phyloP scores from a whole-genome alignment of 2,113 vertebrate genomes.

The Nothocercus nigrocapillus region DNA sequence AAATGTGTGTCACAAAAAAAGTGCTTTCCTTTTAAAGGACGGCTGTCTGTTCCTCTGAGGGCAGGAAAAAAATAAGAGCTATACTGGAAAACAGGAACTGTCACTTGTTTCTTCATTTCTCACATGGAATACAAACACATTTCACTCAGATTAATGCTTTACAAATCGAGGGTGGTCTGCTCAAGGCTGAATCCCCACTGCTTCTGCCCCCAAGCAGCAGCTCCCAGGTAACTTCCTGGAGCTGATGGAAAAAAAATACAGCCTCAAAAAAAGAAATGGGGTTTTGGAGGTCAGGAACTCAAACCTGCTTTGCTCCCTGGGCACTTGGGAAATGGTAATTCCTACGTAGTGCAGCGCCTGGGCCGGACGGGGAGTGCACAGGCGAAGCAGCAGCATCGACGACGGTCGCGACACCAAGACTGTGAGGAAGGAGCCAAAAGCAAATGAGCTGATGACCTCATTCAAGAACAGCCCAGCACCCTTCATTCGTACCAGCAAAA shows the following conservation, averaged over 20 bases:
- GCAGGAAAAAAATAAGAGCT: background rate
- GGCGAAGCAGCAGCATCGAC: background rate
- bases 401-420: background rate
- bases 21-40: constrained; percentile 55
- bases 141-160: constrained; percentile 4
- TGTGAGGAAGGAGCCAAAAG: background rate
- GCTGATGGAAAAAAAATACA: background rate
- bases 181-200: background rate
- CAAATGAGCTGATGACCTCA: background rate
- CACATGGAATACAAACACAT: constrained; percentile 5
- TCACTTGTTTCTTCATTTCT: constrained; percentile 40
- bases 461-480: background rate
- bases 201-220: background rate
- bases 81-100: background rate
- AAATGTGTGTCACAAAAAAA: constrained; percentile 17
- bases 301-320: background rate
- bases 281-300: background rate
- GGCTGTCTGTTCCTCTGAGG: background rate
- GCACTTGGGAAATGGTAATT: background rate
- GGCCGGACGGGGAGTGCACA: accelerated
- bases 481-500: background rate
- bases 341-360: background rate
- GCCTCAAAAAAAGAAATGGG: constrained; percentile 47
- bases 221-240: background rate
- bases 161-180: background rate